Base-by-base conservation (phyloP, 2,797 vertebrate genomes). In the Champsocephalus gunnari region DNA sequence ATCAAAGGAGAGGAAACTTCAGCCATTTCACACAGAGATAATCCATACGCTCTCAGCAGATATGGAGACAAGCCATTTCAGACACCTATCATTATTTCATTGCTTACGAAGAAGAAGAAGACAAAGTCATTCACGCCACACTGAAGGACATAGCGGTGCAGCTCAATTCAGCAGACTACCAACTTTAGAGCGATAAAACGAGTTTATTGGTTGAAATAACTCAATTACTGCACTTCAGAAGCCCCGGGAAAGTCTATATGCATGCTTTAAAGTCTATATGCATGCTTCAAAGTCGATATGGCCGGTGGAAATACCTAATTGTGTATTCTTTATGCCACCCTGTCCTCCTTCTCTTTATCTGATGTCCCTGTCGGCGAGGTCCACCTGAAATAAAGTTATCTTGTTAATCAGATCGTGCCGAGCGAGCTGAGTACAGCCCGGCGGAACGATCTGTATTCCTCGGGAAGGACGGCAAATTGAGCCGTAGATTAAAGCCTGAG, bases 371-470 rank as follows among this genome's bases (percentile, higher is more conserved):
- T 88, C 86, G 86, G 71, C 69, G 58, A 66, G 61, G 79, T 86
- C 82, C 86, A 90, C 84, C 82, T 88, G 80, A 83, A 87, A 89
- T 87, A 86, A 89, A 86, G 79, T 87, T 80, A 63, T 54, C 60
- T 44, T 75, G 80, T 89, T 93, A 73, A 87, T 93, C 90, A 90
- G 87, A 87, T 65, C 57, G 63, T 21, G 51, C 16, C 24, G 57
- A 78, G 65, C 11, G 50, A 69, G 58, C 75, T 85, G 90, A 91
- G 91, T 91, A 93, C 83, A 84, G 60, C 43, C 54, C 48, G 53
- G 67, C 50, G 32, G 58, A 87, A 80, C 75, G 82, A 89, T 85
- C 79, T 85, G 66, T 82, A 73, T 82, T 87, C 66, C 74, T 77
- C 73, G 78, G 59, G 47, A 85, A 79, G 47, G 34, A 38, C 34